These are phyloP conservation scores for Smutsia gigantea DNA, from an alignment of 2,797 vertebrate species.

Conservation along the genomic window DNA sequence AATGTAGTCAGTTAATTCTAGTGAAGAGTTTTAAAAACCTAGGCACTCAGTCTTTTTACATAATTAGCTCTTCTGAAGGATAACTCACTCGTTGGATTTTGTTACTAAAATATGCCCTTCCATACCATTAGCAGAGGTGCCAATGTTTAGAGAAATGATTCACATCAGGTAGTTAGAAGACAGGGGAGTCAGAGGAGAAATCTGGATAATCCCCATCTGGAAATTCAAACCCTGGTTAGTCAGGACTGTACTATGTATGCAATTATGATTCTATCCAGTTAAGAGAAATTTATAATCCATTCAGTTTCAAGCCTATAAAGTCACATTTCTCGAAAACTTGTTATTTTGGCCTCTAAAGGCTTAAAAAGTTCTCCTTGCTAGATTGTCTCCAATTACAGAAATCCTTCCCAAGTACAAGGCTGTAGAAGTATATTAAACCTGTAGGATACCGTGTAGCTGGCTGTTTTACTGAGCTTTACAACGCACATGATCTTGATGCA, in stretches of 20 bases:
- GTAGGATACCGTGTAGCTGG: conserved; percentile 61
- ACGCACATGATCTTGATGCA: not conserved
- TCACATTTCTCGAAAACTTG: conserved; percentile 68
- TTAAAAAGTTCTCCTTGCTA: conserved; percentile 76
- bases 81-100: conserved; percentile 42
- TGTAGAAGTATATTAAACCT: conserved; percentile 75
- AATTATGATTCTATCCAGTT: conserved; percentile 76
- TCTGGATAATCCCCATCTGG: conserved; percentile 68
- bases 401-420: conserved; percentile 76
- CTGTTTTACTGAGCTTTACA: conserved; percentile 64
- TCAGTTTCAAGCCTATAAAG: conserved; percentile 66
- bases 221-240: conserved; percentile 72
- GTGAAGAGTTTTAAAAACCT: not conserved
- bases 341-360: conserved; percentile 67
- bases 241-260: conserved; percentile 33
- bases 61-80: conserved; percentile 18
- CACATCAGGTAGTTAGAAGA: conserved; percentile 64
- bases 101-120: not conserved
- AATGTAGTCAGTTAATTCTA: conserved; percentile 35
- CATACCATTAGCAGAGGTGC: conserved; percentile 1
- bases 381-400: conserved; percentile 80
- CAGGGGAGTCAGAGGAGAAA: conserved; percentile 59
- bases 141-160: conserved; percentile 60
- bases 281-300: conserved; percentile 71
- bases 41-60: not conserved